A percentile compares a stretch with the other conserved stretches of the same genome.
Conservation (phyloP, 2,888 invertebrate species). For the Tribolium freemani region DNA sequence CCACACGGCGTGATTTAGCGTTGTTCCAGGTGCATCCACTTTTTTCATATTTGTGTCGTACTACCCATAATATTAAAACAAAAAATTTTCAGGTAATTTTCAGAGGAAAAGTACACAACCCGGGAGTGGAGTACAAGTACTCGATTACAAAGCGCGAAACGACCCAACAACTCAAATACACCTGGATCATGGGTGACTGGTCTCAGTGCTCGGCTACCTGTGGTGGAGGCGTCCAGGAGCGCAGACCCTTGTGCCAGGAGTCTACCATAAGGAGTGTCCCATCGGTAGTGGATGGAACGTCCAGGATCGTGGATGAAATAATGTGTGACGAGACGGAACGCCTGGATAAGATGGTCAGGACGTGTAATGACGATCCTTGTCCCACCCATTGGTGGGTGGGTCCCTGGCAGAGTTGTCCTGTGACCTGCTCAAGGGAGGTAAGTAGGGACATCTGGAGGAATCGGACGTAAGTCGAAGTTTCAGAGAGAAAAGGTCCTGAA, state of each 20-base stretch:
- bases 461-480: conserved; percentile 33
- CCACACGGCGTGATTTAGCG: background rate
- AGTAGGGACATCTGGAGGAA: conserved; percentile 15
- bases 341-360: conserved; percentile 74
- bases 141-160: conserved; percentile 78
- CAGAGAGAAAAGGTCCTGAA: conserved; percentile 69
- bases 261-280: conserved; percentile 65
- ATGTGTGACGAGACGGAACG: conserved; percentile 67
- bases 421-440: conserved; percentile 72
- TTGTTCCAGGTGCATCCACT: conserved; percentile 1
- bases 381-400: conserved; percentile 90
- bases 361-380: conserved; percentile 77
- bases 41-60: background rate
- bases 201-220: conserved; percentile 83
- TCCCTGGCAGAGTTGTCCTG: conserved; percentile 87
- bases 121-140: conserved; percentile 88
- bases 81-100: conserved; percentile 77
- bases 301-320: conserved; percentile 64
- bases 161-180: conserved; percentile 73
- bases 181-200: conserved; percentile 87
- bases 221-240: conserved; percentile 80
- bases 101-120: conserved; percentile 81
- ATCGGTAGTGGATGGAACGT: conserved; percentile 64
- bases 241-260: conserved; percentile 70
- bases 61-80: too few relatives aligned